Evolutionary conservation across 2,797 vertebrate genomes (phyloP), one percentile per base, ranked within the genome.

Genomic region (Anabacerthia variegaticeps): DNA sequence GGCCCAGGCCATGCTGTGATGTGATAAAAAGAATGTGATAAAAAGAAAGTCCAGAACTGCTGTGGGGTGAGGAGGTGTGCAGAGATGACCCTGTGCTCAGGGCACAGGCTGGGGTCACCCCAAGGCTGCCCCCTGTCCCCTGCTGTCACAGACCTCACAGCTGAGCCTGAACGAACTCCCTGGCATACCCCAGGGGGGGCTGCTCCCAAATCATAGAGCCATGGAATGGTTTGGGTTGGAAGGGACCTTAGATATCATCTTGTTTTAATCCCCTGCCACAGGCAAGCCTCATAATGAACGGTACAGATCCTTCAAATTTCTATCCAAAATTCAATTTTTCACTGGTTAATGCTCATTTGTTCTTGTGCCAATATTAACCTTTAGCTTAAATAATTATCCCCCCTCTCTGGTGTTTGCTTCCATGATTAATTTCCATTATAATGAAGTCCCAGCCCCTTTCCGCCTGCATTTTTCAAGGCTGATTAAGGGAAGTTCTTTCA

Each of bases 351-450:
- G 46, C 44, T 88, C 82, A 32, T 49, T 77, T 80, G 16, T 27
- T 80, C 85, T 71, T 63, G 23, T 41, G 49, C 44, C 76, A 88
- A 63, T 80, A 77, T 63, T 74, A 85, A 89, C 32, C 85, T 88
- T 89, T 59, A 85, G n/a, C 68, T 93, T 76, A 83, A 91, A 83
- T 80, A 88, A 90, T 93, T 67, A 89, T 74, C 51, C 24, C 30
- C 51, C 14, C 36, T 74, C 68, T 28, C 75, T 0, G 0, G 5
- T 24, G 65, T 83, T 87, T 77, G 27, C 72, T 96, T 79, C 79
- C 48, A 10, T 55, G 61, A 85, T 85, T 85, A 59, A 88, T 71
- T 88, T 59, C 66, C 72, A 41, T 66, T 30, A 24, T 8, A 46
- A 68, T 5, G 3, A 51, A 37, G 54, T 37, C 43, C 37, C 30